Base-by-base conservation (phyloP, 2,888 invertebrate genomes). In the Volucella inflata region DNA sequence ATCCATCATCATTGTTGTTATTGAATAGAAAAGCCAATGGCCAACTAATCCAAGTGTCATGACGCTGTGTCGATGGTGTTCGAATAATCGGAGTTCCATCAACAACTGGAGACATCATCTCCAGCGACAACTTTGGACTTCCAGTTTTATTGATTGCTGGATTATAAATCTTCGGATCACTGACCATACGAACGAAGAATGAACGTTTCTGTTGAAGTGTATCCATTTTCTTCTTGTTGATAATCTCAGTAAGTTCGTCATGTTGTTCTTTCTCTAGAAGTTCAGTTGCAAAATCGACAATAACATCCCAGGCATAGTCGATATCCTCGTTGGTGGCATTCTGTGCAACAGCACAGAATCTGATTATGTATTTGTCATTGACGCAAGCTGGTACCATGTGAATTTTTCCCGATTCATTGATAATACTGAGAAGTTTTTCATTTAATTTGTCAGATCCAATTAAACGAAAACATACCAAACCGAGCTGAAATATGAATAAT, bases 181-280 rank as follows among this genome's bases (percentile, higher is more conserved):
- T 97, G 87, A 98, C 98, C 98, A 98, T 98, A 64, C 98, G 96
- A 76, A 98, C 98, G 93, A 98, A 98, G 94, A 98, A 98, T 12
- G 98, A 98, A 68, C 98, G 95, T 92, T 98, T 98, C 92, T 98
- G 96, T 9, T 97, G 97, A 90, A 98, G 93, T 6, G 96, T 96
- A 76, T 96, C 96, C 89, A 95, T 95, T 90, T 95, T 94, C 90
- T 96, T 96, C 77, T 95, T 94, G 88, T 96, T 95, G 55, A 95
- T 93, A 77, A 96, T 95, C 87, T 95, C 96, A 88, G 95, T 95
- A 50, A 97, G 93, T 88, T 95, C 95, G 89, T 97, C 97, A 92
- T 92, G 92, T 87, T 92, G 92, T 80, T 92, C 92, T 70, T 94
- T 95, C 92, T 98, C 97, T 57, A 97, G 91, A 53, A 98, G 93